Base-by-base conservation (phyloP, 2,888 invertebrate species). In the Oasisia sp. region DNA sequence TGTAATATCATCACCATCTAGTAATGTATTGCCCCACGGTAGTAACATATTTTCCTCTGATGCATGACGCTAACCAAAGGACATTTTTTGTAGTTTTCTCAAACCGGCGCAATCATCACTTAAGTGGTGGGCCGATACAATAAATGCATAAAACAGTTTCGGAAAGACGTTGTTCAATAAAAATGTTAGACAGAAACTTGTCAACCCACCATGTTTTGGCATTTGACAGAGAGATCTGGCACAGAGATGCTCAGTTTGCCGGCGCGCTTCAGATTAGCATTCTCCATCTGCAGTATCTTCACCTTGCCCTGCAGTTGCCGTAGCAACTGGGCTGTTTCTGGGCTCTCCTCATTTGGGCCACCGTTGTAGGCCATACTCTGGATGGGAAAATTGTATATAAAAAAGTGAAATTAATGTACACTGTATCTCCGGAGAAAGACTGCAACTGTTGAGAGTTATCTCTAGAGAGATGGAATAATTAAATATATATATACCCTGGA, bases 251-350 rank as follows among this genome's bases (percentile, higher is more conserved):
- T 93, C 45, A 92, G 92, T 91, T 91, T 89, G 89, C 45, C 89
- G 5, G 91, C 58, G 1, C 92, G 89, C 74, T 89, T 92, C 45
- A 95, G 94, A 9, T 93, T 93, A 32, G 93, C 94, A 93, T 96
- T 95, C 90, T 95, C 95, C 19, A 93, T 92, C 92, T 95, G 95
- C 8, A 96, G 94, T 91, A 95, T 95, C 91, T 94, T 93, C n/a
- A 95, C 95, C 93, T 95, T 94, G 45, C 93, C 93, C 93, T 95
- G 95, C 91, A 95, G 94, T 45, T 94, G 93, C 27, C 91, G 90
- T 14, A 93, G 45, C 74, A 32, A 90, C 38, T 58, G 74, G 38
- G 93, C 93, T 27, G 74, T 74, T n/a, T 74, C 89, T 94, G 93
- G 92, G 93, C 93, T 58, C 94, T 91, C 92, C 94, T 94, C 32